Base-by-base conservation (phyloP, 2,888 invertebrate species). In the Rhagophthalmus giganteus region DNA sequence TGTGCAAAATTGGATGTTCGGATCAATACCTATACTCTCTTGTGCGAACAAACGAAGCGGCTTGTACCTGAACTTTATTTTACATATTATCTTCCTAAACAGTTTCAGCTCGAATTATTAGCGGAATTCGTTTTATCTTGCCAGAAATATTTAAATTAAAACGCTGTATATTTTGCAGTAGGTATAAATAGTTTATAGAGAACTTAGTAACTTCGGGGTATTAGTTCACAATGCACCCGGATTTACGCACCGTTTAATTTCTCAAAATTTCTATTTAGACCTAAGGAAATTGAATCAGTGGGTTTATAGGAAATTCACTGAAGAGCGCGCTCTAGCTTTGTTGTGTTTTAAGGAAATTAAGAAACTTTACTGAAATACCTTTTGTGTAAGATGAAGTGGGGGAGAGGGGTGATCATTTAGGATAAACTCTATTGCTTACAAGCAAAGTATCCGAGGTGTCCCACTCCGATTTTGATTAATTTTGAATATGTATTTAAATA, bases 21-120 rank as follows among this genome's bases (percentile, higher is more conserved):
- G 47, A 48, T 48, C 40, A 48, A 48, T 48, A 40, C 10, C 11
- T 48, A 40, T 39, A 16, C 15, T 47, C 24, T 11, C 12, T 26
- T n/a, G n/a, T 20, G 20, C 7, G 20, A 20, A 7, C 20, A 20
- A 20, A 20, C 20, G 7, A 20, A 20, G 20, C 20, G 20, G 4
- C 7, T 20, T 7, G 3, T 20, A 20, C 20, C 7, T 20, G 20
- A 20, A 7, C 7, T 20, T 20, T 20, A 20, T 20, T 20, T 7
- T 20, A 5, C 20, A 20, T 20, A 20, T 20, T n/a, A n/a, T n/a
- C 3, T 20, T 5, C 20, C 7, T 20, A 7, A 20, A 20, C 3
- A 20, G 20, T 7, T 20, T 20, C 7, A 20, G 20, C 20, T 20
- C 7, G 20, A 20, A 5, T 20, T 20, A 5, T 20, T 20, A 20